Evolutionary conservation across 2,113 vertebrate genomes (phyloP).

Genomic region (Zosterops japonicus): DNA sequence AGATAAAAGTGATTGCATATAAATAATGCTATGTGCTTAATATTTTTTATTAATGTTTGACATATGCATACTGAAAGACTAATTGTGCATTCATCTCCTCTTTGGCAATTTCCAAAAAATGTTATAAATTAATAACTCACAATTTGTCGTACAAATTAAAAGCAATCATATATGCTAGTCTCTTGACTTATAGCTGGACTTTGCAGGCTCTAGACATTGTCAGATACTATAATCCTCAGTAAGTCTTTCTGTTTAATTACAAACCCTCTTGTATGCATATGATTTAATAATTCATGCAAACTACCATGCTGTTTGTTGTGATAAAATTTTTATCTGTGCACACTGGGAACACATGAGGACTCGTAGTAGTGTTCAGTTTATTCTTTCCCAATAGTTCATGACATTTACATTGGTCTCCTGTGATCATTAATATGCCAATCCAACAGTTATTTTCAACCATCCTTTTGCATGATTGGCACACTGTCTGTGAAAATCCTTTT

Average conservation of each 20-base stretch:
- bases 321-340: constrained; percentile 72
- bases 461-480: constrained; percentile 48
- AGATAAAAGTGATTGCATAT: constrained; percentile 27
- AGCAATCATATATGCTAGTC: constrained; percentile 14
- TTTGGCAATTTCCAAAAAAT: constrained; percentile 32
- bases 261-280: constrained; percentile 55
- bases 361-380: constrained; percentile 53
- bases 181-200: constrained; percentile 54
- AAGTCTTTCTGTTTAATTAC: constrained; percentile 64
- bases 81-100: background rate
- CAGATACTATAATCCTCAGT: constrained; percentile 55
- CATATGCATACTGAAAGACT: constrained; percentile 9
- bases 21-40: constrained; percentile 8
- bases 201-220: constrained; percentile 53
- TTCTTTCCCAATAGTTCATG: constrained; percentile 66
- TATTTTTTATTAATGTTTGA: constrained; percentile 49
- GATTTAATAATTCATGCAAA: constrained; percentile 75
- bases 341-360: constrained; percentile 52
- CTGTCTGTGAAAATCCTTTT: constrained; percentile 55
- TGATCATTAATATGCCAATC: constrained; percentile 68
- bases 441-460: constrained; percentile 46
- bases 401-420: constrained; percentile 67
- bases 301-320: constrained; percentile 63
- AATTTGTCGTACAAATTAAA: constrained; percentile 57
- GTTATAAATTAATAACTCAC: constrained; percentile 54